Conservation (phyloP, 53 echinoderm and acorn worm genomes). For the Zoroaster sp. region DNA sequence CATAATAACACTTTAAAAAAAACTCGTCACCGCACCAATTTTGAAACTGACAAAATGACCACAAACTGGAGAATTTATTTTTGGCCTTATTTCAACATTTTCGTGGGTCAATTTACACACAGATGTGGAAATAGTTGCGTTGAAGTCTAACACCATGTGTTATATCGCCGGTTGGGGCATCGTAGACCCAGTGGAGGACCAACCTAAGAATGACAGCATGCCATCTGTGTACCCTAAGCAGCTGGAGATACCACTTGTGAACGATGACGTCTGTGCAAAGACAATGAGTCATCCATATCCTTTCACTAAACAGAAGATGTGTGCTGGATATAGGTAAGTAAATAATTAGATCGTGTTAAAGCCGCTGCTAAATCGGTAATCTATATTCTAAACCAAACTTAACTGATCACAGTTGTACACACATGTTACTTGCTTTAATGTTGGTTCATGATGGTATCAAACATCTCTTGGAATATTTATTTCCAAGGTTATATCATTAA, state of each 20-base stretch:
- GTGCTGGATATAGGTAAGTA: conserved; percentile 52
- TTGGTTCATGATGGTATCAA: too few species aligned
- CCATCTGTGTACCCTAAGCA: conserved; percentile 11
- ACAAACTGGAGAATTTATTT: too few species aligned
- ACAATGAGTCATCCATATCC: not conserved
- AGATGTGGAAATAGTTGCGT: not conserved
- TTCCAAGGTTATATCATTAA: too few species aligned
- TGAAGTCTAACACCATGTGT: conserved; percentile 16
- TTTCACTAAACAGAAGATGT: conserved; percentile 19
- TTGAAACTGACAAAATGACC: too few species aligned
- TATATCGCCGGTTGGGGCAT: conserved; percentile 61
- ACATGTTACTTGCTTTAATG: too few species aligned
- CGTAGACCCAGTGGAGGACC: conserved; percentile 1
- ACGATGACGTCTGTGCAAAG: not conserved
- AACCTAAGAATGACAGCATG: not conserved
- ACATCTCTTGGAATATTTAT: too few species aligned
- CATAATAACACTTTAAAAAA: too few species aligned
- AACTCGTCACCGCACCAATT: too few species aligned
- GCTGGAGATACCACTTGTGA: not conserved
- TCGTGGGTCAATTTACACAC: too few species aligned
- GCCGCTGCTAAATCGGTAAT: not conserved
- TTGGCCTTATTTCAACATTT: too few species aligned
- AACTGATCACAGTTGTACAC: too few species aligned
- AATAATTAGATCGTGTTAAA: not conserved
- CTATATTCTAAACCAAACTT: too few species aligned